phyloP scores from a whole-genome alignment of 2,888 invertebrate genomes.

The Meiosimyza platycephala region DNA sequence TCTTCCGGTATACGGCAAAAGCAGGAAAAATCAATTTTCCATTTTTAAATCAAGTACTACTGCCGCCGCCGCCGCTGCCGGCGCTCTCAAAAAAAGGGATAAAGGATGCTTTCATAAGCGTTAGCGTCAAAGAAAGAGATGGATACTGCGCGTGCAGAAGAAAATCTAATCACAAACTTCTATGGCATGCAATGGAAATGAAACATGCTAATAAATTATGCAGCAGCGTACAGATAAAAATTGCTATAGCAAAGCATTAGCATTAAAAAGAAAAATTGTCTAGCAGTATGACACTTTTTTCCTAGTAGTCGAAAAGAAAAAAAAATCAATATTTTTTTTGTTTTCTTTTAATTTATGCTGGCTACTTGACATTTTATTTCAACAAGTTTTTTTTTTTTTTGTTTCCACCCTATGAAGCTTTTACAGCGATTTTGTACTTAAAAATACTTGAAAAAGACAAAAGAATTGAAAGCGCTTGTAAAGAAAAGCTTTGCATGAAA shows the following conservation, averaged over 20 bases:
- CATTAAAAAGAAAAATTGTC: no score
- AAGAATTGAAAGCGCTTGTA: no score
- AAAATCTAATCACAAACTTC: neutral
- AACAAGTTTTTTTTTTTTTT: no score
- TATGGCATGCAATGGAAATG: conserved; percentile 35
- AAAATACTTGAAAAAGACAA: no score
- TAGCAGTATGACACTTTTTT: no score
- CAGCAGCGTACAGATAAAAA: conserved; percentile 29
- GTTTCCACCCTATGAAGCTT: no score
- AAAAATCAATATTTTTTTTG: no score
- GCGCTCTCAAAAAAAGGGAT: conserved; percentile 33
- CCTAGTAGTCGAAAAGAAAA: no score
- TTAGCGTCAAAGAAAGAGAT: conserved; percentile 42
- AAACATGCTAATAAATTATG: conserved; percentile 45
- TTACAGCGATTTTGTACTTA: no score
- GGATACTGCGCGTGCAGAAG: conserved; percentile 34
- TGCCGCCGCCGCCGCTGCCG: conserved; percentile 6
- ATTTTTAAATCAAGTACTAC: conserved; percentile 57
- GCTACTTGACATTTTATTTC: no score
- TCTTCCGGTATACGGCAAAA: conserved; percentile 53
- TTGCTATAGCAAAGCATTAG: neutral
- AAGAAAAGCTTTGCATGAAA: no score
- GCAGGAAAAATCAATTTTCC: conserved; percentile 67
- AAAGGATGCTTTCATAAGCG: conserved; percentile 44
- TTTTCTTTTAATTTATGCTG: no score